Evolutionary conservation across 2,888 invertebrate genomes (phyloP), one percentile per base, ranked within the genome.

Genomic region (Ophonus ardosiacus): DNA sequence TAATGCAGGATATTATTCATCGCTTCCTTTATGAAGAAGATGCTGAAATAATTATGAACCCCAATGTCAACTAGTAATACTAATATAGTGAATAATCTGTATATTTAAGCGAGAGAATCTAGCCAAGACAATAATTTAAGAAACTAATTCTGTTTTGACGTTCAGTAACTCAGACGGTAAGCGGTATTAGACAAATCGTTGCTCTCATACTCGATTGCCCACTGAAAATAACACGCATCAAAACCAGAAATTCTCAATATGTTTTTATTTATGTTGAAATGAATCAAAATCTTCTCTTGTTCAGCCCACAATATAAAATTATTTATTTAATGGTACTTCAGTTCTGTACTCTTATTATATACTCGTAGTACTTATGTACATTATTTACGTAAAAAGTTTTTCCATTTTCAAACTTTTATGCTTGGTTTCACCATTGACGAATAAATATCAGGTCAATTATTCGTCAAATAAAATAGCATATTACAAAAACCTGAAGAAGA

Each of bases 111-210:
- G 6, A 74, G 61, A 76, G 31, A 43, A 83, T 74, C 59, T 51
- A 51, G 43, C 24, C 63, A 84, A 84, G 84, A 84, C 78, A 78
- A 84, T 84, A 84, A 78, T 63, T 84, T 78, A 78, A 31, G 65
- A 84, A 78, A 84, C 78, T 84, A 84, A 84, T 84, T 84, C 78
- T 84, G 76, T 84, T 84, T 84, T 84, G 84, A 84, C 84, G 31
- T 84, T 24, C 24, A 65, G 61, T 61, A 65, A 24, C 43, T 63
- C 24, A 51, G 61, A 59, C 59, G 38, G 59, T 76, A 83, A 83
- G 63, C 76, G 21, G 61, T 51, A 61, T 63, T 83, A 83, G 84
- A 76, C 78, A 78, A 84, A 84, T 84, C 63, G 83, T 18, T 83
- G 38, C 24, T 74, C 63, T 43, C 43, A 40, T 80, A 61, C 80